Base-by-base conservation (phyloP, 2,113 vertebrate genomes). In the Dasyprocta punctata region DNA sequence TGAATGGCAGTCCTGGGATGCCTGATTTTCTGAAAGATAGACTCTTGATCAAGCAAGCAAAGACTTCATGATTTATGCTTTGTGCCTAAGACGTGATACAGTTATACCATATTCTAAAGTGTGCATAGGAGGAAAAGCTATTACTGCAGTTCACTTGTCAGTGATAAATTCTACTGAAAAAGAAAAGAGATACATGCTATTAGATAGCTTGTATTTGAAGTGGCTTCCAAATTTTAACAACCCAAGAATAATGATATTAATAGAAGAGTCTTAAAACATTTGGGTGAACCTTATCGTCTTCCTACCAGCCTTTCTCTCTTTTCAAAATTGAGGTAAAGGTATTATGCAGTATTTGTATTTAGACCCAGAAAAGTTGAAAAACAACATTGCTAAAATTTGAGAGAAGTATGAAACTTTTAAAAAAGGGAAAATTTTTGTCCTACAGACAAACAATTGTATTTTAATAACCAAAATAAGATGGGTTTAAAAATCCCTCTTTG, bases 1-100 rank as follows among this genome's bases (percentile, higher is more conserved):
- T 96, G 30, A 87, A 77, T 12, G 20, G 52, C 81, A 82, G 28
- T 67, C 88, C 84, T 94, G 67, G 49, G 61, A 97, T 38, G 84
- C n/a, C 56, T 94, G 84, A 54, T 96, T 97, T 96, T 97, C 96
- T 98, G 93, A 98, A 98, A 97, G 97, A 96, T 58, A 96, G 89
- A 19, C 47, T 98, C 88, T 97, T 97, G 97, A 95, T 98, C 19
- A 30, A 80, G 97, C 86, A 92, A 98, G 88, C 87, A 97, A 90
- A 26, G 60, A n/a, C 97, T 96, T 98, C 97, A 94, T 98, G 98
- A 98, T 98, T 98, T 98, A 98, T 98, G 96, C 38, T 71, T 96
- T 96, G 94, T 97, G 81, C 41, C 97, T n/a, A 85, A 90, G n/a
- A 97, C 71, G 87, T 90, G 92, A 97, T 92, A 97, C 86, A 98